Conservation (phyloP, 2,888 invertebrate genomes). For the Caenorhabditis sp. region DNA sequence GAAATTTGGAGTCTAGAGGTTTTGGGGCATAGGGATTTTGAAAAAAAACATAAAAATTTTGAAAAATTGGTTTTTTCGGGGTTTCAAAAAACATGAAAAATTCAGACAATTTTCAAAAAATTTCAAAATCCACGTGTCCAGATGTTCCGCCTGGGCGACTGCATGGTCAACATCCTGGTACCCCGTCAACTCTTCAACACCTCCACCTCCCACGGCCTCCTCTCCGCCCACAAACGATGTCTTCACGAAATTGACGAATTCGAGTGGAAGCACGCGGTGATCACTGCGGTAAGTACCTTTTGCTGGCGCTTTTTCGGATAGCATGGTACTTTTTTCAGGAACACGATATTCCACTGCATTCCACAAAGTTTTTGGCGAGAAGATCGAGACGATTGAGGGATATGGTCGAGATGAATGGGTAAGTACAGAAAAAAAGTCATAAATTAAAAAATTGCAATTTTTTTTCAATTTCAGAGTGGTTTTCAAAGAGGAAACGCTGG, state of each 20-base stretch:
- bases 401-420: slow-evolving; percentile 64
- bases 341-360: slow-evolving; percentile 65
- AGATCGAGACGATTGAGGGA: slow-evolving; percentile 53
- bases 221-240: slow-evolving; percentile 63
- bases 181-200: slow-evolving; percentile 63
- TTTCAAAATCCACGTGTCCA: too few relatives aligned
- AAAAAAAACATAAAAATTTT: too few relatives aligned
- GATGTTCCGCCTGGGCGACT: slow-evolving; percentile 66
- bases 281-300: slow-evolving; percentile 56
- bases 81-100: too few relatives aligned
- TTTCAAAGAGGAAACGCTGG: slow-evolving; percentile 53
- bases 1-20: too few relatives aligned
- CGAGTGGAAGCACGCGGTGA: slow-evolving; percentile 66
- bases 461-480: slow-evolving; percentile 29
- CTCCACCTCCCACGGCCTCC: slow-evolving; percentile 55
- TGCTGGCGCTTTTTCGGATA: not conserved
- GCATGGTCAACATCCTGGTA: slow-evolving; percentile 65
- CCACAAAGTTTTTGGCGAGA: slow-evolving; percentile 59
- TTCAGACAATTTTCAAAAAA: too few relatives aligned
- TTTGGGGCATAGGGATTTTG: too few relatives aligned
- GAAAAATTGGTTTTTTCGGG: too few relatives aligned
- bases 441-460: too few relatives aligned
- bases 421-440: not conserved
- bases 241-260: slow-evolving; percentile 60
- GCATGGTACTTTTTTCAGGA: slow-evolving; percentile 38